phyloP scores from a whole-genome alignment of 2,797 vertebrate species.

The Phylloscopus collybita region DNA sequence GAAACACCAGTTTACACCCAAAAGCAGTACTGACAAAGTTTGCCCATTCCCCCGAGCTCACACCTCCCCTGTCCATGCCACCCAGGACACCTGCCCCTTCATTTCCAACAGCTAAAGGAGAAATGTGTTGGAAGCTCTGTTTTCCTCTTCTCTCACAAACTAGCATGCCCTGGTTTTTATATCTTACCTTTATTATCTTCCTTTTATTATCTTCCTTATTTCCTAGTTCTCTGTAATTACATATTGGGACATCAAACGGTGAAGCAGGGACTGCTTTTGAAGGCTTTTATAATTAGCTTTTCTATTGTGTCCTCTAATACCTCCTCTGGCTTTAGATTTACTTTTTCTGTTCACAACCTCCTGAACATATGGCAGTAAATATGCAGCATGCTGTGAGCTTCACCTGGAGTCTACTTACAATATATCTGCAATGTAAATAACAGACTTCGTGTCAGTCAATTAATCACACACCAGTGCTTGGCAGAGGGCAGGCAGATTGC shows the following conservation, averaged over 20 bases:
- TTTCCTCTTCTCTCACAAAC: background rate
- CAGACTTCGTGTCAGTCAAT: constrained; percentile 63
- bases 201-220: constrained; percentile 48
- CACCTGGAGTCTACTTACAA: constrained; percentile 68
- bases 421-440: constrained; percentile 69
- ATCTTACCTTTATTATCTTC: constrained; percentile 33
- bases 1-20: background rate
- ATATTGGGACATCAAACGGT: constrained; percentile 29
- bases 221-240: constrained; percentile 57
- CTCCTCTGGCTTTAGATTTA: constrained; percentile 62
- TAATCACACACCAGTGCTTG: constrained; percentile 64
- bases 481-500: constrained; percentile 60
- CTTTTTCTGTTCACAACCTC: constrained; percentile 66
- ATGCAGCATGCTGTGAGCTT: constrained; percentile 66
- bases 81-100: background rate
- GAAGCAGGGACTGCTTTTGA: constrained; percentile 43
- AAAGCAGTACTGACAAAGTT: background rate
- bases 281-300: constrained; percentile 66
- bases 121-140: background rate
- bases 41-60: background rate
- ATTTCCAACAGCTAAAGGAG: background rate
- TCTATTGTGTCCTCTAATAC: constrained; percentile 65
- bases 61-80: background rate
- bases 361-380: constrained; percentile 70
- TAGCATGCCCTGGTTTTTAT: background rate